phyloP scores from a whole-genome alignment of 2,888 invertebrate genomes.

The Digitonthophagus gazella region DNA sequence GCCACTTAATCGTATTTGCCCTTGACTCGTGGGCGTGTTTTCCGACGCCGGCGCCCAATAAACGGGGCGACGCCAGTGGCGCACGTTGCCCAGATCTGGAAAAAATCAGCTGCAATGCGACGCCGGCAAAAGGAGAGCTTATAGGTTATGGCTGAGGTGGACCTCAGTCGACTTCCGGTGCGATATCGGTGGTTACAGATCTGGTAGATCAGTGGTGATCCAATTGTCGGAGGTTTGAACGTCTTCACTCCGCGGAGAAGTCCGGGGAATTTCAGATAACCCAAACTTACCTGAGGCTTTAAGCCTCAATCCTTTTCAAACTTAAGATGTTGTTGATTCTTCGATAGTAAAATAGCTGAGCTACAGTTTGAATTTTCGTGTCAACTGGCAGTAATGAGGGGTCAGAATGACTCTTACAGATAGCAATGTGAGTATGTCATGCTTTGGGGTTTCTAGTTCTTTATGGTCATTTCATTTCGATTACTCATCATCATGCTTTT shows the following conservation, averaged over 20 bases:
- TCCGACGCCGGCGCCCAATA: neutral
- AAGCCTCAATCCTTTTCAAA: neutral
- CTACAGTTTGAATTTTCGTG: neutral
- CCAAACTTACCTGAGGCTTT: constrained; percentile 5
- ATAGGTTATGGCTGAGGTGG: constrained; percentile 34
- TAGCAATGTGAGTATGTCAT: neutral
- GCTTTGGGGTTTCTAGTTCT: neutral
- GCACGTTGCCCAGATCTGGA: constrained; percentile 32
- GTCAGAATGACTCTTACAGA: neutral
- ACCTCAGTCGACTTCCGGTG: constrained; percentile 34
- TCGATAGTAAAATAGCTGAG: neutral
- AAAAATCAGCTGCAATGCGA: constrained; percentile 45
- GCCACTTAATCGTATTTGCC: constrained; percentile 3
- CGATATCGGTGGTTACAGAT: constrained; percentile 19
- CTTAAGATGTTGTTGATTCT: neutral
- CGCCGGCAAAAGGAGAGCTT: constrained; percentile 34
- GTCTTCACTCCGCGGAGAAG: neutral
- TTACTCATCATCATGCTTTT: too few species aligned
- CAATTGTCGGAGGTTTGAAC: constrained; percentile 1
- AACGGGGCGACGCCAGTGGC: neutral
- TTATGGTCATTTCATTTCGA: too few species aligned
- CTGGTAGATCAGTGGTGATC: constrained; percentile 11
- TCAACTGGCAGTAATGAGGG: neutral
- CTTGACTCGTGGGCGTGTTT: neutral
- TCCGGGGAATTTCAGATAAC: neutral